A percentile compares a stretch with the other conserved stretches of the same genome.
These are phyloP conservation scores for Muscicapa comitata DNA, from an alignment of 2,797 vertebrate genomes.

Conservation along the genomic window DNA sequence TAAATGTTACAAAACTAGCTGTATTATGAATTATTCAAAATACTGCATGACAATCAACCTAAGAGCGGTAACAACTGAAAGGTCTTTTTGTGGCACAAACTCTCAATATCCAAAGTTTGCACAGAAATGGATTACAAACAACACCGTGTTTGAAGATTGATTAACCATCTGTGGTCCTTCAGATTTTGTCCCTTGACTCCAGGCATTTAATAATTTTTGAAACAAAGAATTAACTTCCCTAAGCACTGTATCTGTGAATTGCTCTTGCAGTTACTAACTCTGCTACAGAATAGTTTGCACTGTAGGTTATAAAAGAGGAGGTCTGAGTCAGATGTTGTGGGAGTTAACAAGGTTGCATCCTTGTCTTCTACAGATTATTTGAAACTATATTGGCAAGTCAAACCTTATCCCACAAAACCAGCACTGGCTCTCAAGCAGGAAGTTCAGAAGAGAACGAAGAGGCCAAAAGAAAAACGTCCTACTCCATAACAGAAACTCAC, in stretches of 20 bases:
- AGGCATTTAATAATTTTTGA: neutral
- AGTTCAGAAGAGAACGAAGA: neutral
- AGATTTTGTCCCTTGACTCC: neutral
- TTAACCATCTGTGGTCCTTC: neutral
- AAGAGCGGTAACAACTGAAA: neutral
- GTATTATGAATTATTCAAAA: neutral
- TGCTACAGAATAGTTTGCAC: neutral
- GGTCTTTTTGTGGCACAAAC: neutral
- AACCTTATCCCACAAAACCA: neutral
- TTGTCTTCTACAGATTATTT: neutral
- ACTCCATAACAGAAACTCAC: neutral
- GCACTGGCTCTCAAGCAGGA: neutral
- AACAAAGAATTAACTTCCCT: neutral
- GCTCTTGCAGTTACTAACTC: neutral
- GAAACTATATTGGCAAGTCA: neutral
- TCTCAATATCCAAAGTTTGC: neutral
- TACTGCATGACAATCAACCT: neutral
- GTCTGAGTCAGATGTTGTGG: constrained; percentile 15
- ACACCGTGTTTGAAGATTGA: neutral
- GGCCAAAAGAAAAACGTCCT: neutral
- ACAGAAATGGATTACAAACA: neutral
- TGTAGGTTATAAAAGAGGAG: constrained; percentile 18
- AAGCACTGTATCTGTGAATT: neutral
- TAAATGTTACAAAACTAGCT: neutral
- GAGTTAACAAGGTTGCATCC: constrained; percentile 10